These are phyloP conservation scores for Channallabes apus DNA, from an alignment of 2,797 vertebrate genomes.

Conservation along the genomic window DNA sequence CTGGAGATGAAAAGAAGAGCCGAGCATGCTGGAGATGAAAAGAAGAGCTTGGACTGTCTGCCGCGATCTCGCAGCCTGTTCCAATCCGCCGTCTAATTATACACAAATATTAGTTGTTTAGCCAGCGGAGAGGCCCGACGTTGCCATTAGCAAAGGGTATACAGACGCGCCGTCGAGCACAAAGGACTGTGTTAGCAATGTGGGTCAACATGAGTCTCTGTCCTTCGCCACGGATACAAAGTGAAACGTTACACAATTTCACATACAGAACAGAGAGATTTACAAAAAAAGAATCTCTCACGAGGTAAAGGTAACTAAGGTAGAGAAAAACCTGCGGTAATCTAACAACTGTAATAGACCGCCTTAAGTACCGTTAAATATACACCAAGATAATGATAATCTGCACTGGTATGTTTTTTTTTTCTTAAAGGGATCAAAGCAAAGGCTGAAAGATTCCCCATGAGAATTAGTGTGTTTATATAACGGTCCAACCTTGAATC, in stretches of 20 bases:
- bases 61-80: slow-evolving; percentile 28
- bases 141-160: slow-evolving; percentile 44
- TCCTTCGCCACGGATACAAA: not conserved
- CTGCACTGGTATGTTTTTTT: slow-evolving; percentile 18
- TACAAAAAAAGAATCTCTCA: not conserved
- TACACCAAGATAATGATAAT: slow-evolving; percentile 23
- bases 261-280: not conserved
- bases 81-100: slow-evolving; percentile 56
- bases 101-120: slow-evolving; percentile 61
- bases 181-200: slow-evolving; percentile 49
- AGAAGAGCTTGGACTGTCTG: slow-evolving; percentile 20
- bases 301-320: not conserved
- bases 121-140: slow-evolving; percentile 40
- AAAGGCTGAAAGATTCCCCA: slow-evolving; percentile 42
- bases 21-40: slow-evolving; percentile 31
- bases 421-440: slow-evolving; percentile 55
- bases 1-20: slow-evolving; percentile 52
- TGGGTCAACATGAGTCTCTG: slow-evolving; percentile 26
- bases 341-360: not conserved
- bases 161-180: slow-evolving; percentile 48
- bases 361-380: slow-evolving; percentile 9
- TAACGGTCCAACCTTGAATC: slow-evolving; percentile 51
- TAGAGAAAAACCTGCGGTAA: not conserved
- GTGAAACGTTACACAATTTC: not conserved
- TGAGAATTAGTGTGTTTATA: slow-evolving; percentile 57